Conservation (phyloP, 2,888 invertebrate genomes). For the Cerceris ruficornis region DNA sequence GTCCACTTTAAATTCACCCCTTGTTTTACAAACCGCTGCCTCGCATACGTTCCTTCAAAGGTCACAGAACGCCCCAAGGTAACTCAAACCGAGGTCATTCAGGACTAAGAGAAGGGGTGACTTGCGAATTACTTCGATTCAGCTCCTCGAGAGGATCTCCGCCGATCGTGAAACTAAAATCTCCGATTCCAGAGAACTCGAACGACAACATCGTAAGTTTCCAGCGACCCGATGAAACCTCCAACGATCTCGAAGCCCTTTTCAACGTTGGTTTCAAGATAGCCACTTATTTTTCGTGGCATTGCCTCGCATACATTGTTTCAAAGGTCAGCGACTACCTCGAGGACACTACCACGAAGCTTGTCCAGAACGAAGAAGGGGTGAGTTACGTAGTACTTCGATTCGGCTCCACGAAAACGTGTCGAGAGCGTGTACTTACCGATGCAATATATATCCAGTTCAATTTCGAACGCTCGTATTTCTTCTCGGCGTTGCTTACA, state of each 20-base stretch:
- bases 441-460: conserved; percentile 62
- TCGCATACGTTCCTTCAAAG: conserved; percentile 28
- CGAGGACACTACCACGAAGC: conserved; percentile 26
- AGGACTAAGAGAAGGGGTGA: conserved; percentile 27
- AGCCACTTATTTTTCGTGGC: conserved; percentile 24
- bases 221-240: no score
- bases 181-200: no score
- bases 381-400: conserved; percentile 30
- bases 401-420: conserved; percentile 40
- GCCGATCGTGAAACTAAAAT: no score
- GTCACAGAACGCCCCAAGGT: conserved; percentile 2
- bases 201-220: no score
- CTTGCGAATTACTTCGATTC: conserved; percentile 36
- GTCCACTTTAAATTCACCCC: conserved; percentile 24
- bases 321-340: conserved; percentile 10
- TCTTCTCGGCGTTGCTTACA: conserved; percentile 34
- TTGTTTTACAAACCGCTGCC: conserved; percentile 30
- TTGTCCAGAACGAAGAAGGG: conserved; percentile 30
- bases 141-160: conserved; percentile 20
- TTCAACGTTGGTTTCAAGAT: conserved; percentile 20
- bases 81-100: conserved; percentile 31
- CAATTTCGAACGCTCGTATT: conserved; percentile 73
- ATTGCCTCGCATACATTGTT: conserved; percentile 29
- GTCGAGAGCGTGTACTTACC: conserved; percentile 34
- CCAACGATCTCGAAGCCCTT: not conserved